A percentile compares a stretch with the other conserved stretches of the same genome.
Conservation (phyloP, 1,140 invertebrate species). For the Caenorhabditis tropicalis region DNA sequence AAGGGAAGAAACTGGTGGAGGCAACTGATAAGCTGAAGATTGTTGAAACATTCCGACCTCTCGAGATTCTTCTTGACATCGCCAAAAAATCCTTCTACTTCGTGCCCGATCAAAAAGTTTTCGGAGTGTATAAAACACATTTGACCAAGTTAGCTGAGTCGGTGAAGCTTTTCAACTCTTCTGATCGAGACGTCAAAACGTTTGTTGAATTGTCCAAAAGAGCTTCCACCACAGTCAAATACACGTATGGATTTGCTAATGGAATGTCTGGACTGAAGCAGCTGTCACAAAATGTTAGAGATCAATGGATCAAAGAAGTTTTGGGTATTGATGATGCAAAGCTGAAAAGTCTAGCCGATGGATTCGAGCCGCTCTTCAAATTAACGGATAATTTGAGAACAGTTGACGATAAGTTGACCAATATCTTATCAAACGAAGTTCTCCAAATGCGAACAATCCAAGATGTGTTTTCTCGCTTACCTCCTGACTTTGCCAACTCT, state of each 20-base stretch:
- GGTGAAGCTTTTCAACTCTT: not conserved
- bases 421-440: not conserved
- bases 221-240: not conserved
- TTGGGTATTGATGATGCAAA: not conserved
- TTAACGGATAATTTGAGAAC: not conserved
- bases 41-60: no score
- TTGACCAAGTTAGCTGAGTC: no score
- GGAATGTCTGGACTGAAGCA: not conserved
- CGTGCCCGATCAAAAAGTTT: no score
- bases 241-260: not conserved
- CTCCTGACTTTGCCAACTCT: not conserved
- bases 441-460: not conserved
- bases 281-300: not conserved
- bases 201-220: not conserved
- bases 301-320: not conserved
- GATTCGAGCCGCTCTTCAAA: not conserved
- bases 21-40: no score
- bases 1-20: no score
- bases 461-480: not conserved
- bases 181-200: not conserved
- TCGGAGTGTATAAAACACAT: no score
- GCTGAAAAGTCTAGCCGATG: not conserved
- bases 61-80: no score
- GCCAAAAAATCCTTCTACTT: no score
- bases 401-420: not conserved